Percentiles rank a stretch among this genome's conserved stretches.
phyloP scores from a whole-genome alignment of 2,888 invertebrate genomes.

The Parnassius apollo region DNA sequence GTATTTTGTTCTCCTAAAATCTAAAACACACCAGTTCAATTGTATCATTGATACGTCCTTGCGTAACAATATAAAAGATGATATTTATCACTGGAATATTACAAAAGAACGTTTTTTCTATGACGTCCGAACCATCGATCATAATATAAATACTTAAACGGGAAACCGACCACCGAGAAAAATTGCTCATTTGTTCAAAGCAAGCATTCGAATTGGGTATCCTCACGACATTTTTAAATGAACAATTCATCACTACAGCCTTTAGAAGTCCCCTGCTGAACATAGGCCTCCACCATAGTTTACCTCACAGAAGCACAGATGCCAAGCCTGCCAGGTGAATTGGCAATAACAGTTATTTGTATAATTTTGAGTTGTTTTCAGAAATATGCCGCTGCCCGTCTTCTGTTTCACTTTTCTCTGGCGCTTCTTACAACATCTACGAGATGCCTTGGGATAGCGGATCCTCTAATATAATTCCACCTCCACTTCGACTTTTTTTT shows the following conservation, averaged over 20 bases:
- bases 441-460: too few relatives aligned
- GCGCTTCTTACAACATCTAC: too few relatives aligned
- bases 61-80: conserved; percentile 9
- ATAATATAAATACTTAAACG: conserved; percentile 12
- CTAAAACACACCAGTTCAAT: not conserved
- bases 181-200: not conserved
- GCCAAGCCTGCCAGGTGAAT: too few relatives aligned
- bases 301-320: too few relatives aligned
- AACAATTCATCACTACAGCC: not conserved
- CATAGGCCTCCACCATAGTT: too few relatives aligned
- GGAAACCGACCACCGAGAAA: conserved; percentile 4
- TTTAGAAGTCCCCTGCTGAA: too few relatives aligned
- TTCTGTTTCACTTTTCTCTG: too few relatives aligned
- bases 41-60: not conserved
- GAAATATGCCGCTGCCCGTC: too few relatives aligned
- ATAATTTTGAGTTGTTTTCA: too few relatives aligned
- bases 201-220: not conserved
- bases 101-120: conserved; percentile 6
- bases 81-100: conserved; percentile 3
- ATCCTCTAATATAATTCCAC: too few relatives aligned
- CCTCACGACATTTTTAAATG: not conserved
- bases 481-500: too few relatives aligned
- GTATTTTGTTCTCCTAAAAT: not conserved
- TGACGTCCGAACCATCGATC: conserved; percentile 11
- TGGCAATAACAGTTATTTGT: too few relatives aligned